Conservation (phyloP, 2,888 invertebrate species). For the Tethea ocularis region DNA sequence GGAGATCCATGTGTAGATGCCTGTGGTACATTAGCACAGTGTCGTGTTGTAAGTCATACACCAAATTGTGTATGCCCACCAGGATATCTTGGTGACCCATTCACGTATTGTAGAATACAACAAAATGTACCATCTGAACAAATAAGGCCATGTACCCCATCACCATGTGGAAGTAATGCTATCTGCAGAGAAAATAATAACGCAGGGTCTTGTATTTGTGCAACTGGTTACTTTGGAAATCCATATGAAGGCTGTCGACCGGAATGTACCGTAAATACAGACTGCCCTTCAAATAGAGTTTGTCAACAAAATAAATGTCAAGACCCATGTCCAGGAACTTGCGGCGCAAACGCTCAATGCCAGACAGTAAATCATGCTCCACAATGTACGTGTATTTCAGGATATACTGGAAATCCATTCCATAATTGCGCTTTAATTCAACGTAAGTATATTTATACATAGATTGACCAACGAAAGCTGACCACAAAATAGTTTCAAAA, state of each 20-base stretch:
- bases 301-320: constrained; percentile 90
- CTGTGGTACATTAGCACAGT: constrained; percentile 88
- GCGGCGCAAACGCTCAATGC: constrained; percentile 89
- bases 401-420: constrained; percentile 86
- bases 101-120: constrained; percentile 83
- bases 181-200: constrained; percentile 87
- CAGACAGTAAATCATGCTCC: constrained; percentile 89
- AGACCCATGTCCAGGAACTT: constrained; percentile 90
- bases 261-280: constrained; percentile 89
- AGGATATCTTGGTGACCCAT: constrained; percentile 89
- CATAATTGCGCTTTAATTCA: constrained; percentile 59
- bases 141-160: constrained; percentile 86
- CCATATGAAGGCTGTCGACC: constrained; percentile 89
- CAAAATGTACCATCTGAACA: constrained; percentile 62
- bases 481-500: no score
- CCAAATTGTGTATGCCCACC: constrained; percentile 87
- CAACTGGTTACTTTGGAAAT: constrained; percentile 86
- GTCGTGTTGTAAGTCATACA: constrained; percentile 88
- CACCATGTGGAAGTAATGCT: constrained; percentile 90
- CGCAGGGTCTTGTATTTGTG: constrained; percentile 88
- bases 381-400: constrained; percentile 86
- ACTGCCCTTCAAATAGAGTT: constrained; percentile 88
- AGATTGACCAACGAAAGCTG: no score
- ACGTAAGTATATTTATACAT: constrained; percentile 52
- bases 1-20: constrained; percentile 88